Base-by-base conservation (phyloP, 2,888 invertebrate genomes). In the Mythimna vitellina region DNA sequence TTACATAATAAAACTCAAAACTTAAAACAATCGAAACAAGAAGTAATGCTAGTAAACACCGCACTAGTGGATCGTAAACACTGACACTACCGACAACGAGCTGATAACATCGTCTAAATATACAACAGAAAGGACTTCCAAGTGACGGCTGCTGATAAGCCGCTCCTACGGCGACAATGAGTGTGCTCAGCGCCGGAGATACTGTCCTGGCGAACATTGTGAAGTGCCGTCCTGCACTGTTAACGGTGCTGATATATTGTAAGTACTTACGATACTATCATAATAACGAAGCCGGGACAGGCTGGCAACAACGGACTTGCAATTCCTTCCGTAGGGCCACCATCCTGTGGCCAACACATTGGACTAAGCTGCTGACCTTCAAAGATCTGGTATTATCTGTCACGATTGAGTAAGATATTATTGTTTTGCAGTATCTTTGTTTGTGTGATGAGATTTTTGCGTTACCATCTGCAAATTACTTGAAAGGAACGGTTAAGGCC, bases 71-170 rank as follows among this genome's bases (percentile, higher is more conserved):
- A 29, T 46, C n/a, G 14, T 12, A 25, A 35, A 25, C 32, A 35
- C 12, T 17, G 35, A 32, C 20, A 35, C 14, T 38, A 20, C 35
- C 22, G n/a, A n/a, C 20, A 20, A 10, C 25, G 14, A 38, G 32
- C 22, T 25, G 46, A 63, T 64, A 58, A 35, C 29, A 42, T 54
- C 35, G 63, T 49, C 53, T 71, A 49, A 63, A 51, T 56, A 61
- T 46, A 75, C 25, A 17, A 12, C 29, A 17, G 46, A 9, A 12
- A 61, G 73, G 65, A 56, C 38, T 35, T 20, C 14, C 25, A 51
- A 35, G 22, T 54, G 56, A 61, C 51, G 32, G 38, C 14, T 51
- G 42, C 61, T 20, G 65, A 53, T 49, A 53, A 65, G 56, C 61
- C 35, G 49, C 65, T 17, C 49, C 54, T 29, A 6, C 57, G 32